Conservation (phyloP, 2,888 invertebrate species). For the Eupithecia inturbata region DNA sequence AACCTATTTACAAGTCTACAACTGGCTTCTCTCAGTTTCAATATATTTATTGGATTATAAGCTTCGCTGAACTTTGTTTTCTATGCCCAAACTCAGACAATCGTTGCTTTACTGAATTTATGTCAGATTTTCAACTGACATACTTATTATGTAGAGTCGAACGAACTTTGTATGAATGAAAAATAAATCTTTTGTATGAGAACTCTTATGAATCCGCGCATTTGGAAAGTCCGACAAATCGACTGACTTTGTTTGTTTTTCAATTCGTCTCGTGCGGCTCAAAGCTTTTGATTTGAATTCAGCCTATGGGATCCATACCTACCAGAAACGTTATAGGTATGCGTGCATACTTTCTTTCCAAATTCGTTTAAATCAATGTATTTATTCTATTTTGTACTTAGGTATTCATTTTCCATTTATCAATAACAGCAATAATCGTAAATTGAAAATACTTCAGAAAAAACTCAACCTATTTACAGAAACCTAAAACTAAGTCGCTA, state of each 20-base stretch:
- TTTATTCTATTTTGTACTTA: no score
- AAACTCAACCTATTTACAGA: background rate
- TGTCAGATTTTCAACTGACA: background rate
- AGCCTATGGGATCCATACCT: no score
- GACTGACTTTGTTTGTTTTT: no score
- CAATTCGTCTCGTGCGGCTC: no score
- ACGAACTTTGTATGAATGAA: no score
- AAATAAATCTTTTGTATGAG: no score
- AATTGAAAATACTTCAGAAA: background rate
- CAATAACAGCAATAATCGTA: background rate
- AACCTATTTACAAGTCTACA: constrained; percentile 9
- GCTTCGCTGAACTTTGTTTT: constrained; percentile 25
- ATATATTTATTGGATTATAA: constrained; percentile 22
- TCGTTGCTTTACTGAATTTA: background rate
- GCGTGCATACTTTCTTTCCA: no score
- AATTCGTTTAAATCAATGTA: no score
- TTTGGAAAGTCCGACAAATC: no score
- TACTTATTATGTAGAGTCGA: background rate
- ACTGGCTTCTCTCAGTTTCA: constrained; percentile 25
- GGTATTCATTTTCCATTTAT: background rate
- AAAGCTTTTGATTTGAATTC: no score
- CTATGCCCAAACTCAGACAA: constrained; percentile 4
- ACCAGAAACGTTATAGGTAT: no score
- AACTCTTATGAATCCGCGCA: no score
- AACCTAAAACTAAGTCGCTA: background rate